Conservation (phyloP, 2,888 invertebrate species). For the Campoplex capitator region DNA sequence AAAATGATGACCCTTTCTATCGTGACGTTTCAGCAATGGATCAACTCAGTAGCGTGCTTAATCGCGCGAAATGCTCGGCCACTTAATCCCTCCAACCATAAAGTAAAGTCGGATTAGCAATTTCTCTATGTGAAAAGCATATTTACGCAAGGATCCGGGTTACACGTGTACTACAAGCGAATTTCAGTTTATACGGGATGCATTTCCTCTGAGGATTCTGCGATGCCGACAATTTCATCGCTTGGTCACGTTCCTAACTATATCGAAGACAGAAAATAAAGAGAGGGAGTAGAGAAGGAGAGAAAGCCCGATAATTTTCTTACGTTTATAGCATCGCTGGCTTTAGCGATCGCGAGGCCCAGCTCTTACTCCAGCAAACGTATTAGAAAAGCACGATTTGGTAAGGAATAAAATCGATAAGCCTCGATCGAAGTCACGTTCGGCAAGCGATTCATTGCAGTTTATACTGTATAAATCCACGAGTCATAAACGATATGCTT, state of each 20-base stretch:
- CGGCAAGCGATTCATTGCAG: slow-evolving; percentile 54
- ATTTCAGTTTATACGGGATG: slow-evolving; percentile 39
- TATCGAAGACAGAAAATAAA: slow-evolving; percentile 25
- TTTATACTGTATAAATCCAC: slow-evolving; percentile 57
- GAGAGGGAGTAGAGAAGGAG: slow-evolving; percentile 21
- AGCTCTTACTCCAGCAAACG: not conserved
- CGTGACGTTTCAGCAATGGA: slow-evolving; percentile 16
- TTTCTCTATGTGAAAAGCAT: slow-evolving; percentile 28
- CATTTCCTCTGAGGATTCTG: slow-evolving; percentile 28
- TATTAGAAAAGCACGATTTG: slow-evolving; percentile 43
- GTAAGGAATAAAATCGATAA: slow-evolving; percentile 62
- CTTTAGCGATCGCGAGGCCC: slow-evolving; percentile 9
- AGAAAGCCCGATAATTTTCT: slow-evolving; percentile 38
- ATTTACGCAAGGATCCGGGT: slow-evolving; percentile 13
- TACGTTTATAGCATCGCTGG: slow-evolving; percentile 30
- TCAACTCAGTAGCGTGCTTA: not conserved
- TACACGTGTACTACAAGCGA: slow-evolving; percentile 6
- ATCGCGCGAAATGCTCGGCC: slow-evolving; percentile 29
- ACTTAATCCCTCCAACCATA: slow-evolving; percentile 44
- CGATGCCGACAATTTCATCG: slow-evolving; percentile 42
- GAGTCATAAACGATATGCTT: slow-evolving; percentile 55
- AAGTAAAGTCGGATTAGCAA: slow-evolving; percentile 54
- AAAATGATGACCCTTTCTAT: slow-evolving; percentile 2
- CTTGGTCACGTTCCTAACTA: slow-evolving; percentile 52
- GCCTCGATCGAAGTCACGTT: slow-evolving; percentile 61